Conservation (phyloP, 2,113 vertebrate genomes). For the Anarrhichthys ocellatus region DNA sequence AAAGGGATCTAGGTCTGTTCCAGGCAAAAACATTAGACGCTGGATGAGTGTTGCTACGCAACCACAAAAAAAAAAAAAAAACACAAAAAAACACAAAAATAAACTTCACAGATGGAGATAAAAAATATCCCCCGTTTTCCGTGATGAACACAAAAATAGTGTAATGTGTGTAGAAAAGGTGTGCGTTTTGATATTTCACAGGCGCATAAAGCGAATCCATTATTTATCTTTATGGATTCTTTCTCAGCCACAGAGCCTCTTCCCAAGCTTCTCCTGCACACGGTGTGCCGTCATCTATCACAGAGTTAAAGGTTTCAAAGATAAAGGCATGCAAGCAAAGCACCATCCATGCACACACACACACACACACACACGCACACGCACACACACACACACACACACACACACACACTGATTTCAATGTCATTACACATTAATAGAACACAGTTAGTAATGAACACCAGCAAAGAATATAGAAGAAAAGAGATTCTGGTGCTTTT, state of each 20-base stretch:
- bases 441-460: slow-evolving; percentile 7
- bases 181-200: slow-evolving; percentile 7
- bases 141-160: neutral
- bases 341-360: slow-evolving; percentile 11
- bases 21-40: neutral
- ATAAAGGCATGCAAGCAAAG: slow-evolving; percentile 1
- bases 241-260: slow-evolving; percentile 25
- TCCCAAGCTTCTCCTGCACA: slow-evolving; percentile 11
- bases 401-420: neutral
- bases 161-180: neutral
- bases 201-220: neutral
- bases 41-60: slow-evolving; percentile 3
- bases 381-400: neutral
- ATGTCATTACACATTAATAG: neutral
- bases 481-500: too few relatives aligned
- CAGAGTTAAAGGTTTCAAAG: slow-evolving; percentile 17
- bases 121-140: neutral
- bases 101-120: neutral
- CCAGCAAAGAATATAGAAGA: neutral
- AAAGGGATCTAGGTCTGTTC: neutral
- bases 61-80: neutral
- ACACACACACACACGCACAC: slow-evolving; percentile 4
- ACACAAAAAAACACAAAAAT: neutral
- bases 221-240: slow-evolving; percentile 28
- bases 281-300: slow-evolving; percentile 24